A percentile compares a stretch with the other conserved stretches of the same genome.
Evolutionary conservation across 2,888 invertebrate genomes (phyloP).

Genomic region (Xiphydria camelus): DNA sequence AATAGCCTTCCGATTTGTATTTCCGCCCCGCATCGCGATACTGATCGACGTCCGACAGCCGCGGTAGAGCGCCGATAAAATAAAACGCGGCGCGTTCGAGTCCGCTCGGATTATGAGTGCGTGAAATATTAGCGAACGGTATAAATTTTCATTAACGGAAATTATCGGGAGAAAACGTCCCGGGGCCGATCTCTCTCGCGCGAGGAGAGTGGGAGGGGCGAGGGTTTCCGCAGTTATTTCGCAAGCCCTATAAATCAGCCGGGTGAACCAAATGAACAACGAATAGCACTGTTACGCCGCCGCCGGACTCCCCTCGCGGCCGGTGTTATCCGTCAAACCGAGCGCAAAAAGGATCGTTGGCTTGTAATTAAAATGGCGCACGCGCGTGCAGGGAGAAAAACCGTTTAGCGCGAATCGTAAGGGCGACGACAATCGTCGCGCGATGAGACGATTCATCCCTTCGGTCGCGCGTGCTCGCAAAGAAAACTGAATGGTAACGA

Average conservation of each 20-base stretch:
- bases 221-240: conserved; percentile 41
- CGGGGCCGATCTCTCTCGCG: conserved; percentile 14
- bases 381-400: conserved; percentile 10
- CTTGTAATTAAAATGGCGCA: conserved; percentile 26
- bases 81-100: too few species aligned
- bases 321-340: background rate
- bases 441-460: background rate
- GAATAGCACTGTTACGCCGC: conserved; percentile 16
- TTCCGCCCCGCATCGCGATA: too few species aligned
- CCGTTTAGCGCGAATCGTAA: conserved; percentile 24
- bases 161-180: conserved; percentile 33
- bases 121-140: conserved; percentile 9
- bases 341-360: background rate
- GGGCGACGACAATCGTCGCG: too few species aligned
- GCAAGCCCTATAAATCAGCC: conserved; percentile 41
- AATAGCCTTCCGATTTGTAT: too few species aligned
- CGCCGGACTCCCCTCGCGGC: background rate
- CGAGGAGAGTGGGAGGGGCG: conserved; percentile 14
- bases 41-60: too few species aligned
- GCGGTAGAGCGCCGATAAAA: too few species aligned
- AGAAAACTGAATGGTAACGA: background rate
- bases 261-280: conserved; percentile 31
- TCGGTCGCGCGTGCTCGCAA: background rate
- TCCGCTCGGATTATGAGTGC: background rate
- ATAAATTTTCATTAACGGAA: conserved; percentile 47